phyloP scores from a whole-genome alignment of 2,797 vertebrate genomes.

The Anomalospiza imberbis region DNA sequence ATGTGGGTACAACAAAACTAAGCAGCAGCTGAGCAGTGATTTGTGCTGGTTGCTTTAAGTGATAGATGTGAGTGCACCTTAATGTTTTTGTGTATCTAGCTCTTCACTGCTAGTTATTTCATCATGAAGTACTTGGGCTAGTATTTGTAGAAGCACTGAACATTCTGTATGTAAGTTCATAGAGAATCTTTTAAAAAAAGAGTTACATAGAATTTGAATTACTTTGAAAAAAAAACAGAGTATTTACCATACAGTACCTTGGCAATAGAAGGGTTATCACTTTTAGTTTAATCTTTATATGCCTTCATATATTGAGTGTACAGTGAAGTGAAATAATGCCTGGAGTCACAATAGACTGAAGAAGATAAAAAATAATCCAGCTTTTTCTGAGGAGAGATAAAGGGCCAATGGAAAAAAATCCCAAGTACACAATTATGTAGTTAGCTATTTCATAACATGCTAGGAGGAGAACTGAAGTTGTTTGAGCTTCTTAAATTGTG shows the following conservation, averaged over 20 bases:
- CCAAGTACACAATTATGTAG: neutral
- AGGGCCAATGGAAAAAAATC: fast-evolving
- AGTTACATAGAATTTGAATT: neutral
- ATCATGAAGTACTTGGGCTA: neutral
- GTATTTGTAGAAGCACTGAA: neutral
- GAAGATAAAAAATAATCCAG: neutral
- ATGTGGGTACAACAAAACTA: neutral
- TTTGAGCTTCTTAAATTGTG: neutral
- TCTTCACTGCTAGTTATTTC: neutral
- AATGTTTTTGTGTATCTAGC: neutral
- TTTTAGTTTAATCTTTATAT: neutral
- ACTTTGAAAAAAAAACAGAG: neutral
- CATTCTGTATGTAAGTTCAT: neutral
- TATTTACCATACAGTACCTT: neutral
- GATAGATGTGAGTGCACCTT: neutral
- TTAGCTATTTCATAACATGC: neutral
- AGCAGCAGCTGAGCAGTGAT: neutral
- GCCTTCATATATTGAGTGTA: neutral
- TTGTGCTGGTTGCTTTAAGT: neutral
- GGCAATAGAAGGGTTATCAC: neutral
- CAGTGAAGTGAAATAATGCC: neutral
- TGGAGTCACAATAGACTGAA: neutral
- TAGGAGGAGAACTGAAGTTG: neutral
- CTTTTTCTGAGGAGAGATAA: neutral
- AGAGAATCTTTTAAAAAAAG: neutral